A percentile compares a stretch with the other conserved stretches of the same genome.
These are phyloP conservation scores for Neotoma lepida DNA, from an alignment of 2,113 vertebrate genomes.

Conservation along the genomic window DNA sequence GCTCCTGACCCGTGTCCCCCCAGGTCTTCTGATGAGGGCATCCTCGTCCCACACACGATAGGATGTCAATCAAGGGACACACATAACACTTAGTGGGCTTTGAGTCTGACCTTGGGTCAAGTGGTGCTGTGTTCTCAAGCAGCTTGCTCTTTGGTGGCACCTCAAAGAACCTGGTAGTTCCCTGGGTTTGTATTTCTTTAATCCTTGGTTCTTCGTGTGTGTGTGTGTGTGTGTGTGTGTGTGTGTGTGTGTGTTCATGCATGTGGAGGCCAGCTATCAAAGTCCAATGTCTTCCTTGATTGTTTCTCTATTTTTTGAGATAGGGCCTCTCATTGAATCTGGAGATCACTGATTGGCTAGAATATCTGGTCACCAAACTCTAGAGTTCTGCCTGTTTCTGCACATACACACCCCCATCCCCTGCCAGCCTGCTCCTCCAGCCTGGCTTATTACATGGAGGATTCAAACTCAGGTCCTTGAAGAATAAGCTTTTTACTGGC, in stretches of 20 bases:
- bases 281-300: neutral
- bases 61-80: neutral
- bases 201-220: neutral
- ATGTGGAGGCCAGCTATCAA: neutral
- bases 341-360: neutral
- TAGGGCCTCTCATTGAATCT: neutral
- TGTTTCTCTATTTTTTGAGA: neutral
- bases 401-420: fast-evolving
- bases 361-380: neutral
- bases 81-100: neutral
- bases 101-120: neutral
- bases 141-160: neutral
- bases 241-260: neutral
- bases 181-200: neutral
- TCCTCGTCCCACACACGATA: neutral
- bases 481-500: neutral
- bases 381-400: too few relatives aligned
- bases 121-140: fast-evolving
- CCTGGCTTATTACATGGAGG: neutral
- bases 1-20: neutral
- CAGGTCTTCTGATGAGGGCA: neutral
- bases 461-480: neutral
- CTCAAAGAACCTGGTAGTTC: neutral
- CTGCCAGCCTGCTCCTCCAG: neutral
- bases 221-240: neutral